phyloP scores from a whole-genome alignment of 1,140 invertebrate species.

The Eriocheir sinensis region DNA sequence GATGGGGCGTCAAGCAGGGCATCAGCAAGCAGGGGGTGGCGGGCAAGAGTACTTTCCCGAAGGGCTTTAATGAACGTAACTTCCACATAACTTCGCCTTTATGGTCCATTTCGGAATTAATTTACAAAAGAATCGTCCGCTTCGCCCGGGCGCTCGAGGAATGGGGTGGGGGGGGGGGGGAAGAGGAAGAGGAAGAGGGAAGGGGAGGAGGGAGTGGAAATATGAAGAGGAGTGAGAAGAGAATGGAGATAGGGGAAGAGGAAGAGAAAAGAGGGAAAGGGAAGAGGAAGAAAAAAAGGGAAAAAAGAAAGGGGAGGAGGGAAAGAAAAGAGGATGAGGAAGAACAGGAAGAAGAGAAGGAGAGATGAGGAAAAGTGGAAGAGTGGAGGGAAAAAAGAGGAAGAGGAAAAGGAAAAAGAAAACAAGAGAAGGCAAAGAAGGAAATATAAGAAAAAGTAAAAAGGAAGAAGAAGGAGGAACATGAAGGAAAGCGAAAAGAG shows the following conservation, averaged over 20 bases:
- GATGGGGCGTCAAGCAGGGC: not conserved
- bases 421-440: not conserved
- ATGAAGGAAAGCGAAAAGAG: not conserved
- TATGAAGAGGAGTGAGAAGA: not conserved
- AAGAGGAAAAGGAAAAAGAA: not conserved
- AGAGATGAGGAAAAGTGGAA: not conserved
- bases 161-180: not conserved
- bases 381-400: not conserved
- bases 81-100: slow-evolving; percentile 38
- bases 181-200: not conserved
- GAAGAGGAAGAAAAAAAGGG: not conserved
- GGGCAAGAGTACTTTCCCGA: slow-evolving; percentile 10
- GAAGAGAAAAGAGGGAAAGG: not conserved
- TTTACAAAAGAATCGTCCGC: slow-evolving; percentile 56
- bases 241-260: not conserved
- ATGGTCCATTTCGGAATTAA: slow-evolving; percentile 60
- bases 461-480: not conserved
- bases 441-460: not conserved
- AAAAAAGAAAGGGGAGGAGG: not conserved
- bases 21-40: not conserved
- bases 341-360: not conserved
- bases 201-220: not conserved
- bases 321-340: too few species aligned
- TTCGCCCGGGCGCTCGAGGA: not conserved
- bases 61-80: slow-evolving; percentile 31